A percentile compares a stretch with the other conserved stretches of the same genome.
Evolutionary conservation across 2,113 vertebrate genomes (phyloP).

Genomic region (Sula dactylatra): DNA sequence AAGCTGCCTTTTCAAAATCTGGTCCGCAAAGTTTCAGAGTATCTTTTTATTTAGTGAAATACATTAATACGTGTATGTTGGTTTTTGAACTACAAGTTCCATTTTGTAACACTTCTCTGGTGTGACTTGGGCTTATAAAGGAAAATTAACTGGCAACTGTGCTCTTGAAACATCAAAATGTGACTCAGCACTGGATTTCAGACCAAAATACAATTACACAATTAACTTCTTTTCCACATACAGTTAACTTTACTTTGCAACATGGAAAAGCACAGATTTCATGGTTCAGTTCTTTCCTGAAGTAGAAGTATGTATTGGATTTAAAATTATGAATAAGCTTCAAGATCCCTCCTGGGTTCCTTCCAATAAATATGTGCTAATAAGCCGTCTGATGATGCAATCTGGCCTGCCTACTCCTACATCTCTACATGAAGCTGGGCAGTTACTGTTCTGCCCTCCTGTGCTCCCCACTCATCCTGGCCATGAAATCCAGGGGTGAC

Average conservation of each 20-base stretch:
- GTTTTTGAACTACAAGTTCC: not conserved
- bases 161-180: not conserved
- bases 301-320: not conserved
- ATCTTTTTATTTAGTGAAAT: not conserved
- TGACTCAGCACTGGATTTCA: not conserved
- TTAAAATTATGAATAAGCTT: not conserved
- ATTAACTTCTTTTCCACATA: not conserved
- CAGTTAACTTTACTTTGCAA: not conserved
- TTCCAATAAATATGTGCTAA: not conserved
- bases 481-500: not conserved
- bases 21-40: not conserved
- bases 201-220: not conserved
- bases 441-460: not conserved
- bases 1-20: not conserved
- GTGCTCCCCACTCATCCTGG: not conserved
- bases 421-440: not conserved
- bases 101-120: not conserved
- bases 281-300: not conserved
- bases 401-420: not conserved
- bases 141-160: not conserved
- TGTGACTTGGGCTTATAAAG: not conserved
- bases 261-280: not conserved
- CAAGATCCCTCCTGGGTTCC: not conserved
- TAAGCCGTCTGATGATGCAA: not conserved
- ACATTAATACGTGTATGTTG: not conserved